Base-by-base conservation (phyloP, 2,888 invertebrate genomes). In the Leucophora obtusa region DNA sequence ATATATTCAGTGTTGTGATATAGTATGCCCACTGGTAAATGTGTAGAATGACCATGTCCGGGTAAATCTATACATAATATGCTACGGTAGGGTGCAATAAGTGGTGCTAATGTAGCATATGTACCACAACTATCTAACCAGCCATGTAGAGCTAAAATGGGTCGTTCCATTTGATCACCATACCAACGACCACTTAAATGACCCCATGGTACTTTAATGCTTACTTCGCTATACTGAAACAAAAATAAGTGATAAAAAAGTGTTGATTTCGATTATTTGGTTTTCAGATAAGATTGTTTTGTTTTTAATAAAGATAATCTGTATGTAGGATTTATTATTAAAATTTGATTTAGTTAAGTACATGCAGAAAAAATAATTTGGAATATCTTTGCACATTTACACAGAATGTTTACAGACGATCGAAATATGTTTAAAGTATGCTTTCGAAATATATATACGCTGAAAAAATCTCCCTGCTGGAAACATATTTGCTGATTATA, bases 101-200 rank as follows among this genome's bases (percentile, higher is more conserved):
- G 86, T 0, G 94, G 94, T 24, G 93, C 92, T 69, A 96, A 86
- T 0, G 92, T 92, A 86, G 95, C 94, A 91, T 94, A 96, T 0
- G 94, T 92, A 21, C 94, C 94, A 50, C 94, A 93, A 87, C 95
- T 96, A 89, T 96, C 95, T 89, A 93, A 94, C 94, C 95, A 95
- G 1, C 96, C 96, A 86, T 96, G 96, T 0, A 95, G 85, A 0
- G 93, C 93, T 43, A 96, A 86, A 63, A 95, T 92, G 7, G 95
- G 95, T 74, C 93, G 91, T 63, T 92, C 91, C 82, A 92, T 90
- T 63, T 92, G 92, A 56, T 91, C 91, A 21, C 95, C 95, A 93
- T 95, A 95, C 90, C 94, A 92, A 85, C 94, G 94, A 2, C 93
- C 95, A 7, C 93, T 91, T 50, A 95, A 86, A 84, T 93, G 92